Base-by-base conservation (phyloP, 92 coral and sea anemone genomes). In the Micromussa lordhowensis region DNA sequence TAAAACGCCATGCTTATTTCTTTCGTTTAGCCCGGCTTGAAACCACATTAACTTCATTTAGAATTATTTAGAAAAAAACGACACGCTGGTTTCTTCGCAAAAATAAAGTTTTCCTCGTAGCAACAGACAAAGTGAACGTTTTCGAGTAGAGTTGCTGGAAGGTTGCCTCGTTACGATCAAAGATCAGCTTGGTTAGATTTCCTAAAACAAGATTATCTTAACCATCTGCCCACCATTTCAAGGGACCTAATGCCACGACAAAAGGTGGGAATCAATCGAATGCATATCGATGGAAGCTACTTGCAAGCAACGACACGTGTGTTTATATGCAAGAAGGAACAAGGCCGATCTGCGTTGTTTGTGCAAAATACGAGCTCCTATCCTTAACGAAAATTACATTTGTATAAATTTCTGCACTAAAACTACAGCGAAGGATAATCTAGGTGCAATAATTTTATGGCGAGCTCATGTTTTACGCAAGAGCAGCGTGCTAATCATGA, bases 1-100 rank as follows among this genome's bases (percentile, higher is more conserved):
- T 49, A 72, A 73, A 63, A 31, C 34, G 70, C 55, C 58, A 4
- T 44, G 68, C 57, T 70, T 11, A 26, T 51, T 70, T 70, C 82
- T 75, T 75, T 75, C 81, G 74, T 9, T 76, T 75, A 19, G 30
- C 82, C 59, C 82, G 26, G 83, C 51, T 85, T 85, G 88, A 85
- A 26, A 35, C 75, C 75, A 59, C 68, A 85, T 36, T 76, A 85
- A 77, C 66, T 77, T 36, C 51, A 83, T 40, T 29, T 75, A 75
- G 75, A 59, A 77, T 76, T 58, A 75, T 76, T 75, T 64, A 76
- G 51, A 49, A 63, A 28, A 75, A 40, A 76, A 85, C 75, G 68
- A 61, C 87, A 84, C 57, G 87, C 75, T 85, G 82, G 35, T 84
- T 85, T 66, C 72, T 26, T 29, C 24, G 9, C n/a, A 38, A 85